Evolutionary conservation across 23 tunicate genomes (phyloP), one percentile per base, ranked within the genome.

Genomic region (Halocynthia roretzi): DNA sequence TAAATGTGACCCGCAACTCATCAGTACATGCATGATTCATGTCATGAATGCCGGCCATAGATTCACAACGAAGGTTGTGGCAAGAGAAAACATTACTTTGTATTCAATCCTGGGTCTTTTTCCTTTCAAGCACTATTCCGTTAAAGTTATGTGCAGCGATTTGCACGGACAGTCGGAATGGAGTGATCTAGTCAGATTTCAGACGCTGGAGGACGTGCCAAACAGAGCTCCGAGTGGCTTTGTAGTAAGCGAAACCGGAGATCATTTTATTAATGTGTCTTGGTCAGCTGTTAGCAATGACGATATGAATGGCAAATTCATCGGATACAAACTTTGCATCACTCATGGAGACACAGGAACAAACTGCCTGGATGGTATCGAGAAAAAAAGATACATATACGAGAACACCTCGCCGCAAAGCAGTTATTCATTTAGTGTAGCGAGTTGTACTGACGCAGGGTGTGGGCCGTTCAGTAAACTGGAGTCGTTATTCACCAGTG

Each of bases 191-290:
- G 66, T 14, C 63, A 21, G 5, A 40, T 84, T 84, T 69, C 22
- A 21, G 57, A 84, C 88, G 11, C 54, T 77, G 57, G 77, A 81
- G 50, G 52, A 56, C 12, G 22, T 15, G 7, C 82, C 82, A 17
- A 51, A 54, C 8, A 10, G 0, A 9, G 18, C 57, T 51, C 88
- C 88, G 55, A 17, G 15, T n/a, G 17, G 11, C 18, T 53, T 79
- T n/a, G 22, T 50, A 50, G 40, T 53, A 0, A 8, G 7, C 40
- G 50, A 50, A 17, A 31, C 49, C 10, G 48, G 7, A 8, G 61
- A 67, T 50, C 40, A 49, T 56, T 31, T 11, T 0, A 10, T 79
- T 7, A 58, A 70, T 31, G 71, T 63, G 7, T 54, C 78, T 17
- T 50, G 83, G 71, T 49, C 10, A 51, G 50, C 62, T 17, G 18